A percentile compares a stretch with the other conserved stretches of the same genome.
phyloP scores from a whole-genome alignment of 2,797 vertebrate genomes.

The Syndactyla subalaris region DNA sequence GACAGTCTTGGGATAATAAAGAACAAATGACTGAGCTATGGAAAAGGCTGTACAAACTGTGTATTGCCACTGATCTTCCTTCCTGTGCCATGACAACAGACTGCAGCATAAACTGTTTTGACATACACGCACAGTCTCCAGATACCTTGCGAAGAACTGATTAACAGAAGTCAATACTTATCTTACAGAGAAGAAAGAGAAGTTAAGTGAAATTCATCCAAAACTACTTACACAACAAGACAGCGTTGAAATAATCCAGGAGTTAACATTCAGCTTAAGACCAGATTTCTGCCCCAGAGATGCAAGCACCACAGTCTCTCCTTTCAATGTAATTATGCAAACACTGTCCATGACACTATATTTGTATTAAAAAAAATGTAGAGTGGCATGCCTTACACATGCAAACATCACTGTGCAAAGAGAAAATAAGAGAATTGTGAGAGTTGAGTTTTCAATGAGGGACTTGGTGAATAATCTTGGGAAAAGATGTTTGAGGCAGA shows the following conservation, averaged over 20 bases:
- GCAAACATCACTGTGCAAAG: background rate
- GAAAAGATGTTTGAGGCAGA: background rate
- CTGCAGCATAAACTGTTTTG: background rate
- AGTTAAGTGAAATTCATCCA: background rate
- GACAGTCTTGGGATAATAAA: background rate
- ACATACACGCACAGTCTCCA: background rate
- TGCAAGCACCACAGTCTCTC: fast-evolving
- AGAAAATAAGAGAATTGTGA: background rate
- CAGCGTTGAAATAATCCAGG: background rate
- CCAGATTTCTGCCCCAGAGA: background rate
- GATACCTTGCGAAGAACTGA: background rate
- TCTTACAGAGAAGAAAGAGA: background rate
- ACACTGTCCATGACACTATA: background rate
- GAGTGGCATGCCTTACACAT: background rate
- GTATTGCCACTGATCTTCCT: background rate
- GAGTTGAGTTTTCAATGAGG: background rate
- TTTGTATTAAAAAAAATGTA: background rate
- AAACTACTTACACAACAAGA: background rate
- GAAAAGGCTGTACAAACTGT: background rate
- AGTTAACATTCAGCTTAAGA: background rate
- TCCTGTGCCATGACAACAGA: background rate
- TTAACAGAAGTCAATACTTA: background rate
- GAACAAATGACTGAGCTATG: background rate
- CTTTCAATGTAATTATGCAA: background rate
- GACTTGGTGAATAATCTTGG: background rate